A percentile compares a stretch with the other conserved stretches of the same genome.
phyloP scores from a whole-genome alignment of 2,797 vertebrate genomes.

The Chiloscyllium punctatum region DNA sequence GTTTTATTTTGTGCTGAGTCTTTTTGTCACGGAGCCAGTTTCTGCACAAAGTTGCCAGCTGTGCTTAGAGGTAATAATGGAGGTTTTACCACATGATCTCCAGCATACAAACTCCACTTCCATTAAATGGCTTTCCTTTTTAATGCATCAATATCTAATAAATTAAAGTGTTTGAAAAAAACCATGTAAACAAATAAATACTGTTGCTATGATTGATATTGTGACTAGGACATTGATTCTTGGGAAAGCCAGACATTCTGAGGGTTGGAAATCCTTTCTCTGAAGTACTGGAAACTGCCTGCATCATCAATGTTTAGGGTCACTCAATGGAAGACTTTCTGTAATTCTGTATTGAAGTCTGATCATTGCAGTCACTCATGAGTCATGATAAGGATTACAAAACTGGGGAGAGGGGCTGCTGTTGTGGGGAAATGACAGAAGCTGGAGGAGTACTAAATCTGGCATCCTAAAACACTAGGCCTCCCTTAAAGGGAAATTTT shows the following conservation, averaged over 20 bases:
- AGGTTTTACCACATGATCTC: not conserved
- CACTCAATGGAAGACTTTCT: not conserved
- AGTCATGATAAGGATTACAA: not conserved
- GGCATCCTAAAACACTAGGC: not conserved
- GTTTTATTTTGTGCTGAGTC: not conserved
- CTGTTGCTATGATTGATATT: not conserved
- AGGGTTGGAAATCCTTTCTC: not conserved
- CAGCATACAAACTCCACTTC: not conserved
- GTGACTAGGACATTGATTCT: not conserved
- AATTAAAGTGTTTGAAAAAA: not conserved
- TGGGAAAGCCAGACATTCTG: not conserved
- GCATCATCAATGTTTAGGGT: not conserved
- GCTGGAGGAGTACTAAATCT: not conserved
- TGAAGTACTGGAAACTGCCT: not conserved
- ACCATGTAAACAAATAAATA: not conserved
- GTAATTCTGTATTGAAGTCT: not conserved
- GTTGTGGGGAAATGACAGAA: not conserved
- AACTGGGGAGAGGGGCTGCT: not conserved
- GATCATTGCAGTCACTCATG: not conserved
- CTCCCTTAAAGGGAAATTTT: not conserved
- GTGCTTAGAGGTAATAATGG: not conserved
- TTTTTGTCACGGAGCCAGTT: not conserved
- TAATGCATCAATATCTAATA: not conserved
- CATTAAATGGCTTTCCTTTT: not conserved
- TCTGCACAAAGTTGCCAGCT: not conserved